Evolutionary conservation across 92 coral and sea anemone species (phyloP), one percentile per base, ranked within the genome.

Genomic region (Anthopleura xanthogrammica): DNA sequence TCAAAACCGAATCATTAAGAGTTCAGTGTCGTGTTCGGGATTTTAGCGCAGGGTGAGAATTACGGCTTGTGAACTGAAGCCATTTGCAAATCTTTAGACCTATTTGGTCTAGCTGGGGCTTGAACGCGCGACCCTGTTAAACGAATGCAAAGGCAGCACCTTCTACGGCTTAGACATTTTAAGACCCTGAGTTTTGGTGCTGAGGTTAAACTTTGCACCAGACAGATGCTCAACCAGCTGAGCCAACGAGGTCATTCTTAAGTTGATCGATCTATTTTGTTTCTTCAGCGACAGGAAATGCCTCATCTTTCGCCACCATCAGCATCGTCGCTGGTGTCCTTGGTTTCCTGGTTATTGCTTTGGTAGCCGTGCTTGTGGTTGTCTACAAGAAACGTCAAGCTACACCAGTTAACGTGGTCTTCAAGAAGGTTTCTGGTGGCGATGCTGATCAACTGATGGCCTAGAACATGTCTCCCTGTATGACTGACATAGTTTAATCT

Each of bases 241-340:
- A n/a, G 56, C 41, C 57, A 16, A 5, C 19, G 14, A 76, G 39
- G 56, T 46, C 4, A 78, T 16, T 0, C n/a, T 48, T 42, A 16
- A 78, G 13, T 52, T 22, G 36, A 56, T 46, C 19, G 12, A 20
- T 62, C 23, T 62, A n/a, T 62, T 24, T 36, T 56, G 23, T 24
- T 40, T 66, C 48, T 58, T 19, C 86, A 83, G 81, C 87, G 43
- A 78, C 64, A 43, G 88, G 78, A 29, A 85, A 73, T 22, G 88
- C 88, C 23, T 81, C 84, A 9, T 90, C 94, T 39, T 82, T 92
- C 60, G 87, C 95, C 74, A 80, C 91, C 74, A 54, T 92, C 48
- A 92, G 90, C 36, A 83, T 82, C 39, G 79, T 92, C 75, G 98
- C 98, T 22, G 98, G 95, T 52, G 91, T 86, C 56, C 80, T 93